Evolutionary conservation across 2,113 vertebrate genomes (phyloP), one percentile per base, ranked within the genome.

Genomic region (Neogale vison): DNA sequence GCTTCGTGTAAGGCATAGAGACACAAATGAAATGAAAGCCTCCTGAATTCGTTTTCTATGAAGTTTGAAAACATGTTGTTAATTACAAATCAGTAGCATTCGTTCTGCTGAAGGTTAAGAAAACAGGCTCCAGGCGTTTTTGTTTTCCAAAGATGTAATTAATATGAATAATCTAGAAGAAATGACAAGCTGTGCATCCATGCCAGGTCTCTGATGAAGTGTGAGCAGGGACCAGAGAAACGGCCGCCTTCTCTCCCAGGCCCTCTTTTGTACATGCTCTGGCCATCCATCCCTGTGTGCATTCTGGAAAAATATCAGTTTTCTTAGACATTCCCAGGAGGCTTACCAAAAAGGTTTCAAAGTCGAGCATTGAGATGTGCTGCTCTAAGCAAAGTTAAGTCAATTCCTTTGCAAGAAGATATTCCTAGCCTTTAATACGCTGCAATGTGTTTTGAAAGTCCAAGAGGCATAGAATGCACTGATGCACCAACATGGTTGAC

Each of bases 241-340:
- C 36, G 13, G 10, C 36, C 18, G 8, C 26, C 26, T 63, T 72
- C 61, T n/a, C 42, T 26, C 36, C 9, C 61, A 14, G 18, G 10
- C 34, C 0, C 55, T 79, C 31, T 42, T 20, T 0, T 0, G 4
- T 26, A 34, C 80, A 13, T 1, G 0, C 31, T 57, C 6, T 2
- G 69, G 9, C 21, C 61, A 8, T 4, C 10, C 7, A 34, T 47
- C 9, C 21, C 57, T 39, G 14, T 7, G 3, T 0, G 2, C 2
- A 0, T 2, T 42, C 63, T 24, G 29, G 88, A 47, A 93, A 55
- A 45, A 11, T 7, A 12, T 11, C 26, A 1, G 24, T 5, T 47
- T 80, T 42, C 5, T 18, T 67, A 36, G 82, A 65, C 10, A 3
- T n/a, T 76, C 52, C 59, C 81, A 9, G 50, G 31, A 21, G 36